Evolutionary conservation across 2,888 invertebrate genomes (phyloP).

Genomic region (Limnephilus auricula): DNA sequence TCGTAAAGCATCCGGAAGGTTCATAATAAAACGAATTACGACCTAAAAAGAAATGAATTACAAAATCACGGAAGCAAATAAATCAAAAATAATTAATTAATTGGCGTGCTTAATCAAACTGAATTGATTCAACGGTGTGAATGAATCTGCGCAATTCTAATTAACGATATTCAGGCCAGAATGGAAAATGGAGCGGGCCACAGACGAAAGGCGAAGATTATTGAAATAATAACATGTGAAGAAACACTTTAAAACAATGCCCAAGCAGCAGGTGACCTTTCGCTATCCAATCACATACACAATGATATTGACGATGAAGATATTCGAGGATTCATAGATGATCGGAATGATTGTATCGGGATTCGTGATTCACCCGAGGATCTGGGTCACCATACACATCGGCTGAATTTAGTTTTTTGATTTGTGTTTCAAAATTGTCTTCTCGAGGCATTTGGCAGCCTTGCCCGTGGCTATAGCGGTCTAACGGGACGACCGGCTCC

Average conservation of each 20-base stretch:
- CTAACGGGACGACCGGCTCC: slow-evolving; percentile 44
- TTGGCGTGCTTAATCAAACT: neutral
- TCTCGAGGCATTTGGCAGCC: slow-evolving; percentile 33
- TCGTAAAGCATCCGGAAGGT: neutral
- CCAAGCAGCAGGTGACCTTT: neutral
- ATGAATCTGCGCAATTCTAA: neutral
- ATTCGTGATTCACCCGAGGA: slow-evolving; percentile 6
- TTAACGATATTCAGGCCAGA: neutral
- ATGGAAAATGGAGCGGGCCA: neutral
- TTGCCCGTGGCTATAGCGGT: slow-evolving; percentile 45
- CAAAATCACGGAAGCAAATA: neutral
- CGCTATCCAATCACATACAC: neutral
- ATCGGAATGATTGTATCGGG: neutral
- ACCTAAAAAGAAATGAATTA: neutral
- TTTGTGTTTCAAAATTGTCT: slow-evolving; percentile 37
- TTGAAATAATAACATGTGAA: neutral
- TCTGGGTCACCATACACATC: slow-evolving; percentile 27
- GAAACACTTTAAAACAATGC: neutral
- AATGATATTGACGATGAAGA: neutral
- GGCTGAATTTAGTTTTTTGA: slow-evolving; percentile 21
- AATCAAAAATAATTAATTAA: neutral
- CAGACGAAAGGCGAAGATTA: neutral
- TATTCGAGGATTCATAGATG: slow-evolving; percentile 2
- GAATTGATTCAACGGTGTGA: neutral
- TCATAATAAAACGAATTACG: neutral